Percentiles rank a stretch among this genome's conserved stretches.
Evolutionary conservation across 2,888 invertebrate species (phyloP).

Genomic region (Baccha elongata): DNA sequence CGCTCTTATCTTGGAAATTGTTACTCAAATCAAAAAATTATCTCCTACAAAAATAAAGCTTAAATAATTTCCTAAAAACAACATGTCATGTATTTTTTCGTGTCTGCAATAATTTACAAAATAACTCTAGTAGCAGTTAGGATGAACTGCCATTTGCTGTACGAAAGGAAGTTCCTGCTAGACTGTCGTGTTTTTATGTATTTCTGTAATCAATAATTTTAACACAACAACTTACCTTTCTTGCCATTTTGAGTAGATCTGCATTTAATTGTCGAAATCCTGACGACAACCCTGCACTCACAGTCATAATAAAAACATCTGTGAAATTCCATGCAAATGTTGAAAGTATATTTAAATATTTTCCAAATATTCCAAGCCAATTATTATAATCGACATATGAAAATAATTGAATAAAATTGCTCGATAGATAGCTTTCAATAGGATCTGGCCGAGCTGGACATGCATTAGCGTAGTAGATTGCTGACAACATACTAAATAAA

Average conservation of each 20-base stretch:
- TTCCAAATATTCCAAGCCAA: slow-evolving; percentile 77
- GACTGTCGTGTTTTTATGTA: too few relatives aligned
- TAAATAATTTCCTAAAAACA: too few relatives aligned
- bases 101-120: too few relatives aligned
- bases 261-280: slow-evolving; percentile 86
- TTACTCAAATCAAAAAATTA: too few relatives aligned
- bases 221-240: slow-evolving; percentile 82
- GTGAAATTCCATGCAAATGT: slow-evolving; percentile 90
- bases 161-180: too few relatives aligned
- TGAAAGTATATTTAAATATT: slow-evolving; percentile 84
- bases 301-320: slow-evolving; percentile 87
- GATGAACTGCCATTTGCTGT: too few relatives aligned
- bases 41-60: too few relatives aligned
- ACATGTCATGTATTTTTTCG: too few relatives aligned
- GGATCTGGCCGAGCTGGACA: slow-evolving; percentile 78
- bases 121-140: too few relatives aligned
- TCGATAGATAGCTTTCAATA: slow-evolving; percentile 77
- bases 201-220: too few relatives aligned
- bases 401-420: slow-evolving; percentile 77
- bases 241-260: slow-evolving; percentile 82
- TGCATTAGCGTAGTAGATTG: slow-evolving; percentile 81
- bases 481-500: slow-evolving; percentile 84
- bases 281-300: slow-evolving; percentile 87
- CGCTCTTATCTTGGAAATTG: too few relatives aligned
- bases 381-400: slow-evolving; percentile 77